A percentile compares a stretch with the other conserved stretches of the same genome.
phyloP scores from a whole-genome alignment of 2,113 vertebrate species.

The Mus pahari region DNA sequence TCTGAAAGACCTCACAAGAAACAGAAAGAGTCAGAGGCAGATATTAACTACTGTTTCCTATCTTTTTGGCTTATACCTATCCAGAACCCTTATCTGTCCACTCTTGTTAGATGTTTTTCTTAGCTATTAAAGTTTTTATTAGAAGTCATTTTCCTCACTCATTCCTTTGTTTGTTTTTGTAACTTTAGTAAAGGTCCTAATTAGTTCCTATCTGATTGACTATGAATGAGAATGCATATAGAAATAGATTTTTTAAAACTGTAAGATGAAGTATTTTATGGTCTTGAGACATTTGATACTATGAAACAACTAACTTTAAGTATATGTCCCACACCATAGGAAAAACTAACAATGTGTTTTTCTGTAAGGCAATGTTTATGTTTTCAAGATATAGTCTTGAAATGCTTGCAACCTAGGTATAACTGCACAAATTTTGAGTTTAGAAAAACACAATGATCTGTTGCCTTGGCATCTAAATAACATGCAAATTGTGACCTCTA shows the following conservation, averaged over 20 bases:
- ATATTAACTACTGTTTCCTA: not conserved
- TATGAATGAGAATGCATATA: constrained; percentile 67
- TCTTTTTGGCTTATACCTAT: not conserved
- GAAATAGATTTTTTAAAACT: constrained; percentile 51
- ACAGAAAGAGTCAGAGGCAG: not conserved
- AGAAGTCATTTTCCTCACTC: constrained; percentile 16
- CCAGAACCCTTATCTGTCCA: not conserved
- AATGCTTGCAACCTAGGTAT: not conserved
- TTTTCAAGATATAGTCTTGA: not conserved
- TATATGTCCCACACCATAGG: constrained; percentile 72
- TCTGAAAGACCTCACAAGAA: too few relatives aligned
- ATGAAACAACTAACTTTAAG: constrained; percentile 75
- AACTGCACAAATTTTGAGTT: not conserved
- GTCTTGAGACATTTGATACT: constrained; percentile 66
- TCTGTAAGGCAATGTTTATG: constrained; percentile 3
- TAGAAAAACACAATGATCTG: not conserved
- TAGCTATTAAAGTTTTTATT: not conserved
- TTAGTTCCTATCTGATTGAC: constrained; percentile 68
- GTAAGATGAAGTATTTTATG: constrained; percentile 65
- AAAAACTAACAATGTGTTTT: constrained; percentile 52
- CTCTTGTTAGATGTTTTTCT: not conserved
- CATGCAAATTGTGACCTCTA: not conserved
- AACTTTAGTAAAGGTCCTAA: constrained; percentile 65
- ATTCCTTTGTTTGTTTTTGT: constrained; percentile 16
- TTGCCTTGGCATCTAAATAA: too few relatives aligned